Evolutionary conservation across 2,797 vertebrate genomes (phyloP).

Genomic region (Euphonia xanthogaster): DNA sequence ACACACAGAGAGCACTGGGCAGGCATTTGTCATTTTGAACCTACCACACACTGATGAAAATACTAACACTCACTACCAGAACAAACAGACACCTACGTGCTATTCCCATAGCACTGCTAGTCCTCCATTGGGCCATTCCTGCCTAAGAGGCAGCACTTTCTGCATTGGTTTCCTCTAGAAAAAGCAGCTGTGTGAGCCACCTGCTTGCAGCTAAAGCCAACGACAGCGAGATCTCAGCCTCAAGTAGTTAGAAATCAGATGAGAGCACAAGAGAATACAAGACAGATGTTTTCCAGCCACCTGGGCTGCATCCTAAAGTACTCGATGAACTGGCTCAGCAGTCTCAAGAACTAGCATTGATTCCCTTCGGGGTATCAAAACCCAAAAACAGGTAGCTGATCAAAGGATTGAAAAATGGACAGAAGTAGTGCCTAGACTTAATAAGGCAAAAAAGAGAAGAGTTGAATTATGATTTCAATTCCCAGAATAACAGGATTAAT

Average conservation of each 20-base stretch:
- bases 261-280: background rate
- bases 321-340: background rate
- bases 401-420: background rate
- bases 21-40: background rate
- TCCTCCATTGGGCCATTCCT: background rate
- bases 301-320: background rate
- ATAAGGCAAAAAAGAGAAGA: background rate
- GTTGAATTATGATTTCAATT: background rate
- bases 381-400: background rate
- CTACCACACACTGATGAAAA: slow-evolving; percentile 3
- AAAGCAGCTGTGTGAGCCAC: slow-evolving; percentile 9
- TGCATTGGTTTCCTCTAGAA: background rate
- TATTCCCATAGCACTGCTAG: background rate
- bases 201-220: slow-evolving; percentile 21
- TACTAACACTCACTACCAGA: background rate
- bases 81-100: background rate
- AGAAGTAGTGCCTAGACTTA: background rate
- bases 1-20: background rate
- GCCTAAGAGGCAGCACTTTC: background rate
- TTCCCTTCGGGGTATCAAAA: background rate
- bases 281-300: slow-evolving; percentile 6
- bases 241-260: background rate
- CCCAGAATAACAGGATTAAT: background rate
- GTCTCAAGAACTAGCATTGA: background rate
- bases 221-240: background rate